phyloP scores from a whole-genome alignment of 2,888 invertebrate species.

The Isotomurus palustris region DNA sequence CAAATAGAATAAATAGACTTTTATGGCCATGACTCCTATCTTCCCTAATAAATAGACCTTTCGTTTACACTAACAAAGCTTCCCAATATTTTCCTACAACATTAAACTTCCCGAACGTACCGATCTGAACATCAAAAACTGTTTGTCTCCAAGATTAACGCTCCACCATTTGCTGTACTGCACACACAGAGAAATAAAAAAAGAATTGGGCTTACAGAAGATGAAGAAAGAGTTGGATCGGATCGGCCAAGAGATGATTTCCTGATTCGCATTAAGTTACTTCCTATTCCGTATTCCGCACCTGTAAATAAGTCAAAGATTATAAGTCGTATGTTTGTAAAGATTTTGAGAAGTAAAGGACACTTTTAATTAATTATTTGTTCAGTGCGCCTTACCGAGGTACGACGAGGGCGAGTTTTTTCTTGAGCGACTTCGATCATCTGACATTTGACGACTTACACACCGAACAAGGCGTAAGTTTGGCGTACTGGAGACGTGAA shows the following conservation, averaged over 20 bases:
- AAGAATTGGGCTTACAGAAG: constrained; percentile 50
- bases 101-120: too few relatives aligned
- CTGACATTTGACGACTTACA: constrained; percentile 36
- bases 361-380: too few relatives aligned
- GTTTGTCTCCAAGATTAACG: too few relatives aligned
- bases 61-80: too few relatives aligned
- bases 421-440: constrained; percentile 33
- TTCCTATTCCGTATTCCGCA: constrained; percentile 49
- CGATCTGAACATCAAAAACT: too few relatives aligned
- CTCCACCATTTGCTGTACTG: too few relatives aligned
- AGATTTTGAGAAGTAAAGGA: background rate
- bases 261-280: constrained; percentile 82
- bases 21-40: too few relatives aligned
- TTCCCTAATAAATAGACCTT: too few relatives aligned
- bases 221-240: constrained; percentile 80
- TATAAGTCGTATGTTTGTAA: background rate
- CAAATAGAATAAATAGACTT: too few relatives aligned
- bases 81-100: too few relatives aligned
- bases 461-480: constrained; percentile 38
- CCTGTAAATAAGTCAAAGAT: constrained; percentile 3
- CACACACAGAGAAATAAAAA: too few relatives aligned
- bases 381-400: background rate
- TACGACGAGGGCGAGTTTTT: constrained; percentile 33
- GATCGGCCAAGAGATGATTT: constrained; percentile 87
- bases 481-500: constrained; percentile 29